Evolutionary conservation across 2,888 invertebrate genomes (phyloP), one percentile per base, ranked within the genome.

Genomic region (Holacanthella duospinosa): DNA sequence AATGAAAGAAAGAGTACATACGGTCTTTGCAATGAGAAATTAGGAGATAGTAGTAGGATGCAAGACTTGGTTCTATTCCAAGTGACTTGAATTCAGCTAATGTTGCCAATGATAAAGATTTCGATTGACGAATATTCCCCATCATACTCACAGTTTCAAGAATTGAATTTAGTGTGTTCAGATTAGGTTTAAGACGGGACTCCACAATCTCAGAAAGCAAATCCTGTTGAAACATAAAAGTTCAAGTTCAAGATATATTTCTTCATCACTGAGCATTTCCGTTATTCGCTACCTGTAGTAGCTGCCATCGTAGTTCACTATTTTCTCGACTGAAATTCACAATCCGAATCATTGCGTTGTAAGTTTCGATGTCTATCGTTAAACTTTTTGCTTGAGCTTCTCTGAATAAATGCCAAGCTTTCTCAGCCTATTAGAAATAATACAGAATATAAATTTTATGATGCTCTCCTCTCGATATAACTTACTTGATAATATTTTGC

Each of bases 21-120:
- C 89, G 80, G 66, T 87, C 86, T 75, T 83, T 83, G 74, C 85
- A 88, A 75, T 85, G 88, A 56, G 85, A 81, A 58, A 81, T 81
- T 21, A 93, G 76, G 0, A 90, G 74, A 74, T 84, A 84, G 76
- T 86, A 86, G 79, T 88, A 93, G 0, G 86, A 83, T 0, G 85
- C 85, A 6, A 93, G 78, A 25, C 85, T 84, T 0, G 91, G 91
- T 73, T 85, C 80, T 27, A 93, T 82, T 12, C 84, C 85, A 0
- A 88, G 73, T 12, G 76, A 75, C 69, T 79, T 83, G 75, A 89
- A 87, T 76, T 89, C 88, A 1, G 80, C 73, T 2, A 88, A 74
- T 0, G 82, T 76, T 66, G 80, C 78, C 0, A 84, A 75, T 2
- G 81, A 77, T 21, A 80, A 75, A 2, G 77, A 75, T 71, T 80